Base-by-base conservation (phyloP, 2,888 invertebrate genomes). In the Lepidonotus clava region DNA sequence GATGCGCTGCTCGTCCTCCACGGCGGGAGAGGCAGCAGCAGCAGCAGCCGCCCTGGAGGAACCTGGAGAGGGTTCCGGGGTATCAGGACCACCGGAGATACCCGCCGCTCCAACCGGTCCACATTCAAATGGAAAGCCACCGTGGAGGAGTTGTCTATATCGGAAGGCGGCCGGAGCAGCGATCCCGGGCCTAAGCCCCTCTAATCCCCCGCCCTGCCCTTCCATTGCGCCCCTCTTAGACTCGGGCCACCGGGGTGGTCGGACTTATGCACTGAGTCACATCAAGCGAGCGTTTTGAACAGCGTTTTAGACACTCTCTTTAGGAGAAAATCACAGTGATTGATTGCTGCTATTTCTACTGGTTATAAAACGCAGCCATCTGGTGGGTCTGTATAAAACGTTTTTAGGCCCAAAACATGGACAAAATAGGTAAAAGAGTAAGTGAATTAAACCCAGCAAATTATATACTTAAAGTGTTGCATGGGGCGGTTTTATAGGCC, bases 31-130 rank as follows among this genome's bases (percentile, higher is more conserved):
- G n/a, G n/a, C n/a, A n/a, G n/a, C n/a, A n/a, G n/a, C n/a, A n/a
- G n/a, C n/a, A n/a, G n/a, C n/a, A n/a, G n/a, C n/a, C n/a, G n/a
- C n/a, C n/a, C n/a, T n/a, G n/a, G n/a, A n/a, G 46, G 46, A 8
- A 18, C 18, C 66, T 8, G 46, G 80, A 46, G 46, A 0, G 41
- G 51, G 80, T 80, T 71, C 71, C 71, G 80, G 80, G 46, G 80
- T 80, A 80, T 80, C 80, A 80, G 46, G 14, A 80, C n/a, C n/a
- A n/a, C 80, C 80, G 80, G 80, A 80, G 80, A 80, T 80, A 76
- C 36, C 21, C 28, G 46, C 21, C n/a, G 80, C 8, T 6, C 28
- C 46, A 80, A 18, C n/a, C 76, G 46, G 80, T 80, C 80, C 40
- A 32, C 46, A 80, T 46, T 21, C 51, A 80, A 80, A 80, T 80